phyloP scores from a whole-genome alignment of 2,888 invertebrate species.

The Chaetogeoica ovagalla region DNA sequence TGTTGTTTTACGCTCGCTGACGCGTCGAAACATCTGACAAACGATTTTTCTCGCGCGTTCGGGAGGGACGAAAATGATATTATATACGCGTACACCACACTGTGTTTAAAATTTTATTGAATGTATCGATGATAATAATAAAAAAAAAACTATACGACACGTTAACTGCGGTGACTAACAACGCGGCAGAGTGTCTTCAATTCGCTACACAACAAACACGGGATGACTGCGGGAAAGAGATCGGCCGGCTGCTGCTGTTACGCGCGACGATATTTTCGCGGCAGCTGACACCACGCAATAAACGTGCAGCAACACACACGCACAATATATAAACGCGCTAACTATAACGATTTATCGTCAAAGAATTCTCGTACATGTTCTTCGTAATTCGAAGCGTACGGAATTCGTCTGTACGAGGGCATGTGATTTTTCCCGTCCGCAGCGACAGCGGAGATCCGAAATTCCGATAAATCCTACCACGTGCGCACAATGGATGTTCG shows the following conservation, averaged over 20 bases:
- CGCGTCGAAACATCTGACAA: no score
- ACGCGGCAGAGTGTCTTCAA: constrained; percentile 34
- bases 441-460: neutral
- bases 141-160: no score
- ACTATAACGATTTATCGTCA: constrained; percentile 8
- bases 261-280: constrained; percentile 26
- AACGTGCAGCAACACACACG: neutral
- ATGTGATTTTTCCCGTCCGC: no score
- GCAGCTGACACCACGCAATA: constrained; percentile 10
- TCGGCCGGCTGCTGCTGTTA: no score
- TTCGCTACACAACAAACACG: neutral
- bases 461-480: constrained; percentile 36
- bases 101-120: neutral
- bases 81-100: no score
- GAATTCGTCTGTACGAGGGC: neutral
- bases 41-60: no score
- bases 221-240: constrained; percentile 5
- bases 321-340: neutral
- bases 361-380: neutral
- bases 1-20: no score
- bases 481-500: constrained; percentile 27
- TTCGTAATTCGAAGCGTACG: neutral
- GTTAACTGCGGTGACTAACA: neutral
- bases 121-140: neutral
- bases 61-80: no score